Percentiles rank a stretch among this genome's conserved stretches.
Conservation (phyloP, 2,797 vertebrate genomes). For the Pseudocheirus occidentalis region DNA sequence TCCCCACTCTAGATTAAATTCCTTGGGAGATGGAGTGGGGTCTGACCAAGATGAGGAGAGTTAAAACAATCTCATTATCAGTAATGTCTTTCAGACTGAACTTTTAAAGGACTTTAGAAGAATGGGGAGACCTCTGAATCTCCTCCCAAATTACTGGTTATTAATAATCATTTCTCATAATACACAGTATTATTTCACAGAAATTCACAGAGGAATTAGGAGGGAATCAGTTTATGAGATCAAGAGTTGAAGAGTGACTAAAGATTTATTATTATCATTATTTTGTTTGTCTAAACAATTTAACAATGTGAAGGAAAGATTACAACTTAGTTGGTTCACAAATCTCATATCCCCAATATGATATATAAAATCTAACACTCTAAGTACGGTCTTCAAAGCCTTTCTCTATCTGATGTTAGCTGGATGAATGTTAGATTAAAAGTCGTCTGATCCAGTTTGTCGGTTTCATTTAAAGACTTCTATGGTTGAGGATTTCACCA, state of each 20-base stretch:
- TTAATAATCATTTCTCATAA: neutral
- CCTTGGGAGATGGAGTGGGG: neutral
- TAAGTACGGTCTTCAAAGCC: neutral
- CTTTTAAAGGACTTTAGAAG: neutral
- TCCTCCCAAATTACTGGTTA: neutral
- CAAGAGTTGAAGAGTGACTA: neutral
- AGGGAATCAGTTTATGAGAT: slow-evolving; percentile 28
- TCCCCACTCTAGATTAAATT: neutral
- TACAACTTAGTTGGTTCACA: neutral
- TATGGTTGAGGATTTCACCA: slow-evolving; percentile 33
- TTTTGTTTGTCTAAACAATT: slow-evolving; percentile 27
- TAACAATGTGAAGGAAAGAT: slow-evolving; percentile 14
- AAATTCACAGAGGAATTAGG: neutral
- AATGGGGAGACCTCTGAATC: neutral
- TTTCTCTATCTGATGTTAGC: neutral
- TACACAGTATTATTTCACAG: neutral
- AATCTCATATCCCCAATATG: neutral
- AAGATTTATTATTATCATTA: slow-evolving; percentile 15
- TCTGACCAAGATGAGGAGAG: neutral
- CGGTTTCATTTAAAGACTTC: slow-evolving; percentile 45
- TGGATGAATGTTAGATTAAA: slow-evolving; percentile 29
- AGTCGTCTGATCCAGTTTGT: neutral
- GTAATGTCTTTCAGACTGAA: neutral
- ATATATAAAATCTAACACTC: neutral
- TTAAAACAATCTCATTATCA: neutral